Evolutionary conservation across 2,797 vertebrate species (phyloP), one percentile per base, ranked within the genome.

Genomic region (Trachurus trachurus): DNA sequence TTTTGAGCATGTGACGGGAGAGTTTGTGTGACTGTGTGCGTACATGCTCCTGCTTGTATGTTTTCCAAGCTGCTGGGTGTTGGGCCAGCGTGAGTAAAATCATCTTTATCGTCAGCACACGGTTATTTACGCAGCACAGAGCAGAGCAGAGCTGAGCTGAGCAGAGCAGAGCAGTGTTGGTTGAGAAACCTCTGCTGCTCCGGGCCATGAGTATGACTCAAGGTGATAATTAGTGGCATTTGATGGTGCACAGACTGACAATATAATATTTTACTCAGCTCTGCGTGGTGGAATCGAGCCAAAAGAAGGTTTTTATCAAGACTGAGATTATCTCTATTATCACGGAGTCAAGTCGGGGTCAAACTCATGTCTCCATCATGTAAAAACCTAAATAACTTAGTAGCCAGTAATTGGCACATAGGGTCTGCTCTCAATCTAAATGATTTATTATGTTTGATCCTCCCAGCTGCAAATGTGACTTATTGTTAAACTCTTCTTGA

Each of bases 21-120:
- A 47, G 17, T 15, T n/a, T 73, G 67, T 47, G 65, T 70, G 50
- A 57, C 56, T 80, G 76, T 56, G 29, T 49, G 49, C 19, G 7
- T 44, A 21, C 47, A 39, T 63, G 66, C 69, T 72, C 13, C 3
- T 0, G 2, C 73, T 72, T 83, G 66, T 81, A 60, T 60, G 52
- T 80, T 80, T 89, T 79, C 78, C 82, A 84, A 83, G 76, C 79
- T 67, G 78, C 74, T 65, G 73, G 76, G 73, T 86, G 79, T 83
- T 29, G 72, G 71, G 87, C 90, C 89, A 91, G 86, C 76, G 61
- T 69, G 82, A 87, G 81, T 94, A 91, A 90, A 21, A 92, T 89
- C 89, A 87, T 81, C 80, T 92, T 89, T 83, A 91, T 87, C 65
- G 57, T 82, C 75, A 82, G 78, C 63, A 13, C 59, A 66, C 66